Conservation (phyloP, 2,888 invertebrate genomes). For the Oscheius sp. region DNA sequence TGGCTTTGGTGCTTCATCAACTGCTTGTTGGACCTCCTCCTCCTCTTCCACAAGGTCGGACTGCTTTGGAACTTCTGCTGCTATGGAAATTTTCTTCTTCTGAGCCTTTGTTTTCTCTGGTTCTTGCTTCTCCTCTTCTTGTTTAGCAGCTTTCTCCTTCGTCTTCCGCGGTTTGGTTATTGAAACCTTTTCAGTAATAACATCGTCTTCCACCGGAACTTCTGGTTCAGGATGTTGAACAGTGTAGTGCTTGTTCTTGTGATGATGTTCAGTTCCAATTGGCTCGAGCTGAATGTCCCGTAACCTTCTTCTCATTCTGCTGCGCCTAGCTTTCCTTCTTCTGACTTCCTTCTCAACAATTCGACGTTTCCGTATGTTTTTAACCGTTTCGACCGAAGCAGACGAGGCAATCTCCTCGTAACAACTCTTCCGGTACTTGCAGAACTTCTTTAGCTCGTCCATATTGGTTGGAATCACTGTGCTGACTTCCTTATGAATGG, state of each 20-base stretch:
- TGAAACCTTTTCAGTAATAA: neutral
- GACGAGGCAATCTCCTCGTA: slow-evolving; percentile 59
- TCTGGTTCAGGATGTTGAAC: slow-evolving; percentile 3
- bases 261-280: neutral
- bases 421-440: slow-evolving; percentile 64
- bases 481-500: slow-evolving; percentile 46
- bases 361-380: slow-evolving; percentile 50
- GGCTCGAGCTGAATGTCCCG: slow-evolving; percentile 19
- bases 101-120: slow-evolving; percentile 38
- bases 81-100: slow-evolving; percentile 37
- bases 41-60: neutral
- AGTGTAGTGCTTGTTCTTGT: slow-evolving; percentile 2
- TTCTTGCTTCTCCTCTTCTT: slow-evolving; percentile 33
- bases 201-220: neutral
- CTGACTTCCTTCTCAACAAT: slow-evolving; percentile 51
- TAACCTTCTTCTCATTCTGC: slow-evolving; percentile 34
- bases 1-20: slow-evolving; percentile 20
- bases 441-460: slow-evolving; percentile 54
- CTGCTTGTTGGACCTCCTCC: slow-evolving; percentile 2
- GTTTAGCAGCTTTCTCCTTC: slow-evolving; percentile 4
- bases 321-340: slow-evolving; percentile 41
- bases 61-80: neutral
- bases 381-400: slow-evolving; percentile 46
- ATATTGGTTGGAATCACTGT: slow-evolving; percentile 48
- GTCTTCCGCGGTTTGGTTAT: neutral